Conservation (phyloP, 1,140 invertebrate genomes). For the Mactra quadrangularis region DNA sequence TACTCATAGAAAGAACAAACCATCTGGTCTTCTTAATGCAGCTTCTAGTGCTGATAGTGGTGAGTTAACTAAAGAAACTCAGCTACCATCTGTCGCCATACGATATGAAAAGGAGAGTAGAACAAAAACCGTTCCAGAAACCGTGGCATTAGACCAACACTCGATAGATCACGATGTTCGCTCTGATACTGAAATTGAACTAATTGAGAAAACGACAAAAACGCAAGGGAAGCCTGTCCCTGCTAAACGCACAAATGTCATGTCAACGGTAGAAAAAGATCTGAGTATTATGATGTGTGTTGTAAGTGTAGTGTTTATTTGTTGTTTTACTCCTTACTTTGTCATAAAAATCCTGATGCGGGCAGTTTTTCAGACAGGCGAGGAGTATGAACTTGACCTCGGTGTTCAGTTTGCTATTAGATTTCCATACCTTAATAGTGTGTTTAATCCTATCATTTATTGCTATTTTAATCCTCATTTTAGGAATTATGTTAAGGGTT, state of each 20-base stretch:
- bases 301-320: neutral
- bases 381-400: neutral
- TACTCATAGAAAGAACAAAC: too few relatives aligned
- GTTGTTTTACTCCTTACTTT: constrained; percentile 34
- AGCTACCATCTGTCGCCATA: too few relatives aligned
- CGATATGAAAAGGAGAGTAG: too few relatives aligned
- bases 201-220: neutral
- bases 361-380: neutral
- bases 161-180: neutral
- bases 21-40: too few relatives aligned
- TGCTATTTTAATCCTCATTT: neutral
- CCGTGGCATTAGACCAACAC: neutral
- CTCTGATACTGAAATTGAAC: neutral
- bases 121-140: neutral
- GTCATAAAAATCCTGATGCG: neutral
- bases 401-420: constrained; percentile 2
- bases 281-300: constrained; percentile 17
- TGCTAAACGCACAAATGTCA: neutral
- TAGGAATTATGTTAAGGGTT: neutral
- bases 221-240: neutral
- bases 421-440: constrained; percentile 34
- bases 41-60: too few relatives aligned
- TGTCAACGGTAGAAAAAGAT: neutral
- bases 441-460: constrained; percentile 29
- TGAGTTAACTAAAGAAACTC: too few relatives aligned